phyloP scores from a whole-genome alignment of 2,113 vertebrate genomes.

The Gymnogyps californianus region DNA sequence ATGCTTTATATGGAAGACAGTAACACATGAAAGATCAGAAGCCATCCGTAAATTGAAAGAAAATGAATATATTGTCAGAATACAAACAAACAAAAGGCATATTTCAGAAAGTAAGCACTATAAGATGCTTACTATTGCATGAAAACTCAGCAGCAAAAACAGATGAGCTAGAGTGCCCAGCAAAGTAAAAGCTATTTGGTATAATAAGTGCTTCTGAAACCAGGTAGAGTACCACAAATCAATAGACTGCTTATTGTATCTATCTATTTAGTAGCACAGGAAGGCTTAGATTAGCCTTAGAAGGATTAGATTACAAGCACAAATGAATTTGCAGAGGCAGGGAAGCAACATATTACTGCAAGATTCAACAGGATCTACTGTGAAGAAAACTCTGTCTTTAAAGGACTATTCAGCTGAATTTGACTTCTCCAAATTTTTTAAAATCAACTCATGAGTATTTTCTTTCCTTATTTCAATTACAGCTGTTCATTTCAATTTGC shows the following conservation, averaged over 20 bases:
- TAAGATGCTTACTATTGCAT: not conserved
- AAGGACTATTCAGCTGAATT: not conserved
- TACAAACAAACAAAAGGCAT: not conserved
- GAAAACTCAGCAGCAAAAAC: not conserved
- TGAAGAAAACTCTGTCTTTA: not conserved
- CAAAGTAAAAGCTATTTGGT: not conserved
- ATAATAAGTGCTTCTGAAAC: conserved; percentile 2
- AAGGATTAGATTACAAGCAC: not conserved
- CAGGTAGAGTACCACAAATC: not conserved
- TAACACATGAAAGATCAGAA: conserved; percentile 7
- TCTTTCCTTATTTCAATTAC: not conserved
- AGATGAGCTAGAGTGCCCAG: not conserved
- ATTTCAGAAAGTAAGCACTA: not conserved
- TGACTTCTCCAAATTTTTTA: not conserved
- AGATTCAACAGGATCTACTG: not conserved
- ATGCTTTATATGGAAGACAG: not conserved
- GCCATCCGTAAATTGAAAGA: not conserved
- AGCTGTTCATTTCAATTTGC: not conserved
- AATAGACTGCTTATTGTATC: not conserved
- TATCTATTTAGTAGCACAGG: not conserved
- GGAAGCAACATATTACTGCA: not conserved
- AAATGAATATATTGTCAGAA: not conserved
- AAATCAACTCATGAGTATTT: not conserved
- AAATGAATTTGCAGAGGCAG: not conserved
- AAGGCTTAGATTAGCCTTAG: not conserved